These are phyloP conservation scores for Sipha maydis DNA, from an alignment of 2,888 invertebrate genomes.

Conservation along the genomic window DNA sequence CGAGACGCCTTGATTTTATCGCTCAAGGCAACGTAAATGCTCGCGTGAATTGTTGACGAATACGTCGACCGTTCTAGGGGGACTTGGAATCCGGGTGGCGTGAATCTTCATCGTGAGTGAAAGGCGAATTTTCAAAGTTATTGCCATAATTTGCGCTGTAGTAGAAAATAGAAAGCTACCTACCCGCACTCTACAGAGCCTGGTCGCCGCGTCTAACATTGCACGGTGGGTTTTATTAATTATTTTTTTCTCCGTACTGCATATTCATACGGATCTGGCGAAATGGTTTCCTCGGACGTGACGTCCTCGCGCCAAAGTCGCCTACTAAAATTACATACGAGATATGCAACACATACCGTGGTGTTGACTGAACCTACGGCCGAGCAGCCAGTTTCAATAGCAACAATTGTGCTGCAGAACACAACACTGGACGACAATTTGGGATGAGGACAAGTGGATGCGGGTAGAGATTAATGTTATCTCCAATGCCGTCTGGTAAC, in stretches of 20 bases:
- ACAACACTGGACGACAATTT: no score
- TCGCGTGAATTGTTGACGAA: constrained; percentile 11
- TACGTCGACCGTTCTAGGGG: background rate
- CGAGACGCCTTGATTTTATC: background rate
- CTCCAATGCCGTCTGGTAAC: no score
- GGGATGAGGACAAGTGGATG: no score
- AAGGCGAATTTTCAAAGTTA: constrained; percentile 35
- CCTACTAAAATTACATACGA: no score
- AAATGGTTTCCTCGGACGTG: background rate
- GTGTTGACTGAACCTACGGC: no score
- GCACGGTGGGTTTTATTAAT: background rate
- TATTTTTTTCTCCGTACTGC: background rate
- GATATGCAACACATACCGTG: no score
- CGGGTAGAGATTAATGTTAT: no score
- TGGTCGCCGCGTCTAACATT: background rate
- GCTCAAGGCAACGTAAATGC: constrained; percentile 13
- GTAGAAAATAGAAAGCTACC: constrained; percentile 36
- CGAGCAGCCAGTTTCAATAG: no score
- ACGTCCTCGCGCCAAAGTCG: no score
- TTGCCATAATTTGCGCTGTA: background rate
- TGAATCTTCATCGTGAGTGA: constrained; percentile 18
- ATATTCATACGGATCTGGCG: background rate
- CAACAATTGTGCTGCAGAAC: no score
- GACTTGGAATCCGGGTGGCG: constrained; percentile 8
- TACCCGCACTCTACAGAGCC: no score